Evolutionary conservation across 35 echinoderm and acorn worm species (phyloP), one percentile per base, ranked within the genome.

Genomic region (Amphiura filiformis): DNA sequence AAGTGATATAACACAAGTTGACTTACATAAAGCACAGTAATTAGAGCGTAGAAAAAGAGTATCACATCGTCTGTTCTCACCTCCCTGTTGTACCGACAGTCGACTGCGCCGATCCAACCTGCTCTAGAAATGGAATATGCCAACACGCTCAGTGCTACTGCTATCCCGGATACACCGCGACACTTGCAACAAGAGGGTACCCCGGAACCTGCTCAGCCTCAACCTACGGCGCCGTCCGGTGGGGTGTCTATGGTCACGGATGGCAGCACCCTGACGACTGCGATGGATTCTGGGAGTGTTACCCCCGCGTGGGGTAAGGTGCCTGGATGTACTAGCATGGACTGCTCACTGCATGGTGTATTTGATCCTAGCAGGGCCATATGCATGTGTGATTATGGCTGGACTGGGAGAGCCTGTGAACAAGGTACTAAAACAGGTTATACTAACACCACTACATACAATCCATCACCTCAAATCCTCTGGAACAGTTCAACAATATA

Each of bases 41-140:
- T 47, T 9, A 9, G 4, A 47, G 41, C 4, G 5, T 47, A 47
- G 41, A 9, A 47, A 17, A 47, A n/a, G n/a, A 47, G 17, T 47
- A 47, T 47, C 41, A 47, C 41, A 47, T 47, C 5, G 4, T 9
- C 26, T 26, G 7, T 2, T 70, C 61, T 70, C 81, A 39, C 56
- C 44, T 49, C 81, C 81, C 81, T 57, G 42, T 57, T 57, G 44
- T 57, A 35, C 39, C 42, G 30, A 83, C 33, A 83, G 81, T 57
- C 39, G 81, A 83, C 56, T 83, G 81, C 42, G 32, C 56, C 30
- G 81, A 83, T 44, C 81, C 42, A 20, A 56, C 81, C 44, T 83
- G 81, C 44, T 83, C 81, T 36, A 41, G 81, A 56, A 83, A 83
- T 83, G 81, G 81, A 56, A 83, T 83, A 49, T 83, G 81, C 81